These are phyloP conservation scores for Heteractis magnifica DNA, from an alignment of 92 coral and sea anemone genomes.

Conservation along the genomic window DNA sequence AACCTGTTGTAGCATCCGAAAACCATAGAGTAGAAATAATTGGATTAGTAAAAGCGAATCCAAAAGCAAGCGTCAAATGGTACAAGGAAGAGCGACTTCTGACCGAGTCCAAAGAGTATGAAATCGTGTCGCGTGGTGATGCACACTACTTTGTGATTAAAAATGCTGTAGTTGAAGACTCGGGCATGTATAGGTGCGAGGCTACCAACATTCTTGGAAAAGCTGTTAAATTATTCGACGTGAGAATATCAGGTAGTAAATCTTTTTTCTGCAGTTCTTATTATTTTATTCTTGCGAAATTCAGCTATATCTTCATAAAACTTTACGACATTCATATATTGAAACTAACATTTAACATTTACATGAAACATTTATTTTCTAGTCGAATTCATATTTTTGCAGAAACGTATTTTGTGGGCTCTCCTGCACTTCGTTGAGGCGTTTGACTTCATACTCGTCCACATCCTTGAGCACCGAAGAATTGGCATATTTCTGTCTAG, in stretches of 20 bases:
- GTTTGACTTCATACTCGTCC: background rate
- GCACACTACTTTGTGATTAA: constrained; percentile 60
- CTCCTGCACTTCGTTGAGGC: background rate
- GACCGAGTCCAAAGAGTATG: constrained; percentile 35
- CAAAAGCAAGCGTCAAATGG: constrained; percentile 75
- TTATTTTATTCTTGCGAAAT: no score
- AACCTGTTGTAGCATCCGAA: constrained; percentile 64
- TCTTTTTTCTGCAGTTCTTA: no score
- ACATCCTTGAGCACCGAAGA: background rate
- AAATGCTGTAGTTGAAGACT: constrained; percentile 57
- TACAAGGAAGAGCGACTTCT: constrained; percentile 64
- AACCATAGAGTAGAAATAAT: constrained; percentile 63
- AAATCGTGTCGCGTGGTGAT: constrained; percentile 62
- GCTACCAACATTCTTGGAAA: constrained; percentile 71
- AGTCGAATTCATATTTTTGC: background rate
- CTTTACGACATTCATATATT: no score
- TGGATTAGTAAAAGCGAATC: constrained; percentile 65
- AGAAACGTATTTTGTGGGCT: background rate
- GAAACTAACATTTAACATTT: no score
- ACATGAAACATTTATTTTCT: no score
- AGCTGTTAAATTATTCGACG: constrained; percentile 59
- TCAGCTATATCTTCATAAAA: no score
- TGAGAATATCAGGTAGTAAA: constrained; percentile 64
- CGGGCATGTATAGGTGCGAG: constrained; percentile 71
- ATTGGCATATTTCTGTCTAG: background rate